Evolutionary conservation across 2,888 invertebrate species (phyloP).

Genomic region (Cerastis leucographa): DNA sequence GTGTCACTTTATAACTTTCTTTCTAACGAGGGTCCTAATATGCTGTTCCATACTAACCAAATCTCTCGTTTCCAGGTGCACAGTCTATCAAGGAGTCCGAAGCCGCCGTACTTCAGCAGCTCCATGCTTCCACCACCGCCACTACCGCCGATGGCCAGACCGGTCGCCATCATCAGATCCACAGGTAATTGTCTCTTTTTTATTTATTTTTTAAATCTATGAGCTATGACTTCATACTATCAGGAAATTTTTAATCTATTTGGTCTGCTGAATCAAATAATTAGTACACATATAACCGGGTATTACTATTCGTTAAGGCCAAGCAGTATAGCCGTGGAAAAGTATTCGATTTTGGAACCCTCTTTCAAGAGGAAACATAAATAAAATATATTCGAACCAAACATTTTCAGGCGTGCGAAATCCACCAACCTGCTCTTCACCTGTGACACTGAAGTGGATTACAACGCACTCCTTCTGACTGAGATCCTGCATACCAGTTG

Average conservation of each 20-base stretch:
- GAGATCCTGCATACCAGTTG: background rate
- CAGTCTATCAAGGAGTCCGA: conserved; percentile 92
- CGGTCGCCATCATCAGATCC: conserved; percentile 98
- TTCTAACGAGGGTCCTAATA: background rate
- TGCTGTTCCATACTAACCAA: background rate
- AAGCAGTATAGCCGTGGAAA: background rate
- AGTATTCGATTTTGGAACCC: background rate
- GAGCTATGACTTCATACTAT: background rate
- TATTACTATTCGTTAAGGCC: background rate
- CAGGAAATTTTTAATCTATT: background rate
- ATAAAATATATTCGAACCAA: background rate
- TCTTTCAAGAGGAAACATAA: background rate
- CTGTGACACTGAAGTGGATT: background rate
- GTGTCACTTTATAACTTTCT: background rate
- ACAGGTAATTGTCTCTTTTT: conserved; percentile 90
- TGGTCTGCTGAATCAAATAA: background rate
- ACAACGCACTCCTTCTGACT: background rate
- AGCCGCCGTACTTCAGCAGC: conserved; percentile 96
- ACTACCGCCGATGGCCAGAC: conserved; percentile 98
- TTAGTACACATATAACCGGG: background rate
- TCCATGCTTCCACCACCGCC: conserved; percentile 99
- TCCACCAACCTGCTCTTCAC: background rate
- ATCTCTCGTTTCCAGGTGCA: conserved; percentile 80
- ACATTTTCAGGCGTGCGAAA: background rate
- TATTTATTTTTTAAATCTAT: background rate